A percentile compares a stretch with the other conserved stretches of the same genome.
Conservation (phyloP, 2,888 invertebrate species). For the Chirona hameri region DNA sequence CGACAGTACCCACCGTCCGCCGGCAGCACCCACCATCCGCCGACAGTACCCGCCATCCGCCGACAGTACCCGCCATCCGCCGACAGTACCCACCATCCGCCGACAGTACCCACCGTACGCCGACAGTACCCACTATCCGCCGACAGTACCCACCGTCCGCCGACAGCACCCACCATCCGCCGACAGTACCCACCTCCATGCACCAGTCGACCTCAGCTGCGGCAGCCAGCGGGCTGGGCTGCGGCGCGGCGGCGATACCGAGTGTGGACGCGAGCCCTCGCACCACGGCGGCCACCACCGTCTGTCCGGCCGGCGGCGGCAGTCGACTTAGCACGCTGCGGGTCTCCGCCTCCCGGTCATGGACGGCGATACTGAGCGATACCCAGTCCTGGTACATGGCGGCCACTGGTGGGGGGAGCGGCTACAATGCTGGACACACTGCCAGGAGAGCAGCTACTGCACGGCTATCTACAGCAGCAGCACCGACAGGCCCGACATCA, state of each 20-base stretch:
- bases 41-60: slow-evolving; percentile 51
- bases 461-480: background rate
- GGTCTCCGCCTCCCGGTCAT: slow-evolving; percentile 26
- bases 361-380: slow-evolving; percentile 3
- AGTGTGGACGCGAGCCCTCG: slow-evolving; percentile 68
- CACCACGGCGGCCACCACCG: slow-evolving; percentile 76
- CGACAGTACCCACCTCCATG: slow-evolving; percentile 61
- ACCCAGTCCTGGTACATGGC: slow-evolving; percentile 13
- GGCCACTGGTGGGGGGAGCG: background rate
- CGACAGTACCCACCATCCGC: slow-evolving; percentile 51
- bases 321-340: slow-evolving; percentile 68
- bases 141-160: slow-evolving; percentile 51
- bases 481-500: too few species aligned
- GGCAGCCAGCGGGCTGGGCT: slow-evolving; percentile 75
- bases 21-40: slow-evolving; percentile 51
- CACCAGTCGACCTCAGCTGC: slow-evolving; percentile 67
- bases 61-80: slow-evolving; percentile 51
- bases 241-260: slow-evolving; percentile 56
- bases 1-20: slow-evolving; percentile 51
- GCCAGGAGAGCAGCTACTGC: background rate
- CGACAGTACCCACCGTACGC: slow-evolving; percentile 51
- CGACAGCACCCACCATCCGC: slow-evolving; percentile 51
- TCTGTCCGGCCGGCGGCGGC: slow-evolving; percentile 65
- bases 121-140: slow-evolving; percentile 50
- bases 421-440: too few species aligned